phyloP scores from a whole-genome alignment of 1,140 invertebrate species.

The Drosophila rhopaloa region DNA sequence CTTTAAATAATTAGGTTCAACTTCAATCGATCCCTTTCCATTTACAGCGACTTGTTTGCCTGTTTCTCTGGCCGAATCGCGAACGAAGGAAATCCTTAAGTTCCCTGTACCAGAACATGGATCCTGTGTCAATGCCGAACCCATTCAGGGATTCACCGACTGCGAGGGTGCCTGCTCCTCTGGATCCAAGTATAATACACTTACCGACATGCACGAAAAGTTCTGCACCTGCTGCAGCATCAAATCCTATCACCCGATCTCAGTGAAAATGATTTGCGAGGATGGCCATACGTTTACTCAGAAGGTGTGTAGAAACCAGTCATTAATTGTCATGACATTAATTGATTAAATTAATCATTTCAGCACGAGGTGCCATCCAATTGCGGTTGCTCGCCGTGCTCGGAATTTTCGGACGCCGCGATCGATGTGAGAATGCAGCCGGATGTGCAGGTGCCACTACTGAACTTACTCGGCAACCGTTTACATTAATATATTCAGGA shows the following conservation, averaged over 20 bases:
- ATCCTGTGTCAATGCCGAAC: slow-evolving; percentile 87
- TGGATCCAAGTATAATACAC: slow-evolving; percentile 87
- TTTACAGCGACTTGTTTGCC: slow-evolving; percentile 86
- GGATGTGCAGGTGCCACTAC: slow-evolving; percentile 44
- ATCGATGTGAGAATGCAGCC: slow-evolving; percentile 60
- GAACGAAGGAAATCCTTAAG: slow-evolving; percentile 87
- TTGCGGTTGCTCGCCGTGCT: slow-evolving; percentile 68
- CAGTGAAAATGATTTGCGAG: slow-evolving; percentile 73
- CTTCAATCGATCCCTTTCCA: not conserved
- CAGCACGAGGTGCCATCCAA: slow-evolving; percentile 70
- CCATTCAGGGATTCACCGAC: slow-evolving; percentile 87
- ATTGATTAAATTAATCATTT: not conserved
- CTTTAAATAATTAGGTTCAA: accelerated
- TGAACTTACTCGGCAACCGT: slow-evolving; percentile 42
- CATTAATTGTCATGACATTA: not conserved
- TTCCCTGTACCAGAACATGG: slow-evolving; percentile 85
- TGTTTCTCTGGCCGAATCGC: slow-evolving; percentile 85
- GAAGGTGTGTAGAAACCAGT: slow-evolving; percentile 33
- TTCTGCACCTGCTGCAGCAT: slow-evolving; percentile 81
- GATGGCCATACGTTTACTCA: slow-evolving; percentile 68
- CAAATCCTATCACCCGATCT: slow-evolving; percentile 65
- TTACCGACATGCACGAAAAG: slow-evolving; percentile 72
- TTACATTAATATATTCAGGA: not conserved
- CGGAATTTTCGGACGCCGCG: slow-evolving; percentile 42
- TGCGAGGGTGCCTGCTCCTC: slow-evolving; percentile 89